phyloP scores from a whole-genome alignment of 2,113 vertebrate species.

The Tychaedon coryphoeus region DNA sequence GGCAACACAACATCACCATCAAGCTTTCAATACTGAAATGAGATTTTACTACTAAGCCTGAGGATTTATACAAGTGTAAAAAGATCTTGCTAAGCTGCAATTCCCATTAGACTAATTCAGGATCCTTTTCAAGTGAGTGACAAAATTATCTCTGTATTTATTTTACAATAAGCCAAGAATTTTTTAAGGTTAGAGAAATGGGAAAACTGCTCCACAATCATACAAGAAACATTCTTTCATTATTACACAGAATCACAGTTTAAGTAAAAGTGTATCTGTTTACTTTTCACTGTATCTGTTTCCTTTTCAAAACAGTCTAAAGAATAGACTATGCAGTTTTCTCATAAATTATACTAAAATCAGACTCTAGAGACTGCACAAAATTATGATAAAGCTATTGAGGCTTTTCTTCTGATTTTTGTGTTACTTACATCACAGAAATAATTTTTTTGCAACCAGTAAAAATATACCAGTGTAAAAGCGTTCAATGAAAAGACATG shows the following conservation, averaged over 20 bases:
- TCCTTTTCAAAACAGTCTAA: background rate
- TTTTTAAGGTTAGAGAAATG: background rate
- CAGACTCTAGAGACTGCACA: background rate
- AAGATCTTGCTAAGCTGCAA: background rate
- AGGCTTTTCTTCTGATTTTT: background rate
- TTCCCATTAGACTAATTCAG: background rate
- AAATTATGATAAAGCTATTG: background rate
- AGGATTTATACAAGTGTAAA: conserved; percentile 13
- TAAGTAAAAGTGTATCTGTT: background rate
- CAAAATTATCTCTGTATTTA: background rate
- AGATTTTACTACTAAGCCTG: conserved; percentile 35
- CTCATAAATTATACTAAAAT: background rate
- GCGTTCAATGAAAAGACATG: background rate
- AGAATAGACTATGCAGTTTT: background rate
- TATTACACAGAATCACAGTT: background rate
- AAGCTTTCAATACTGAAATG: conserved; percentile 22
- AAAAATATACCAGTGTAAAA: background rate
- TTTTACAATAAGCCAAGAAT: background rate
- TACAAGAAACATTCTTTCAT: background rate
- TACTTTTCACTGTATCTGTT: background rate
- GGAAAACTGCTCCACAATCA: background rate
- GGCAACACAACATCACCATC: conserved; percentile 45
- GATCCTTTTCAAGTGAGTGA: background rate
- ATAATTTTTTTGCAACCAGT: background rate
- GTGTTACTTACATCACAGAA: background rate